Conservation (phyloP, 2,113 vertebrate genomes). For the Calyptommatus sinebrachiatus region DNA sequence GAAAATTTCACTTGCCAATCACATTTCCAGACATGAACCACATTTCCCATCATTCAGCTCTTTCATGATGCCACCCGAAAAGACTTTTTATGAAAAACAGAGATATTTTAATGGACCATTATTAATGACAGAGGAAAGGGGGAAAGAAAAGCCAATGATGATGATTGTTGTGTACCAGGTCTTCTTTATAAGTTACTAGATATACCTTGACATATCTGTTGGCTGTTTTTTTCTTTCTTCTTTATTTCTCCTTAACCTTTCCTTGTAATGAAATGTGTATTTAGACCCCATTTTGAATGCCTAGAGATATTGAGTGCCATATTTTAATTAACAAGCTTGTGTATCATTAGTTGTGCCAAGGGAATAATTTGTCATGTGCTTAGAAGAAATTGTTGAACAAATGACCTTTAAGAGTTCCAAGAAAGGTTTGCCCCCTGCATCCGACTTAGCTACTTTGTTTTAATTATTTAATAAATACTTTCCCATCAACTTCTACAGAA, state of each 20-base stretch:
- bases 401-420: constrained; percentile 76
- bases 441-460: constrained; percentile 26
- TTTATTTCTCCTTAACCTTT: constrained; percentile 57
- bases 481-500: constrained; percentile 7
- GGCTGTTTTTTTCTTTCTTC: constrained; percentile 40
- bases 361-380: constrained; percentile 75
- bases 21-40: too few relatives aligned
- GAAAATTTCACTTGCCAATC: too few relatives aligned
- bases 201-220: constrained; percentile 43
- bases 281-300: constrained; percentile 66
- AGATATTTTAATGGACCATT: too few relatives aligned
- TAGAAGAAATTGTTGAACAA: constrained; percentile 68
- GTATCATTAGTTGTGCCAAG: constrained; percentile 70
- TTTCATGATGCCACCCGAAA: too few relatives aligned
- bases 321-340: constrained; percentile 79
- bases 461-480: constrained; percentile 51
- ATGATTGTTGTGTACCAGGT: background rate
- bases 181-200: background rate
- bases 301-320: constrained; percentile 71
- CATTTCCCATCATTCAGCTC: too few relatives aligned
- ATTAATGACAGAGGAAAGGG: background rate
- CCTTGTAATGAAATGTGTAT: constrained; percentile 66
- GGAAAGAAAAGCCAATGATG: background rate
- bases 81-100: too few relatives aligned
- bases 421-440: constrained; percentile 49